These are phyloP conservation scores for Teinopalpus imperialis DNA, from an alignment of 2,888 invertebrate genomes.

Conservation along the genomic window DNA sequence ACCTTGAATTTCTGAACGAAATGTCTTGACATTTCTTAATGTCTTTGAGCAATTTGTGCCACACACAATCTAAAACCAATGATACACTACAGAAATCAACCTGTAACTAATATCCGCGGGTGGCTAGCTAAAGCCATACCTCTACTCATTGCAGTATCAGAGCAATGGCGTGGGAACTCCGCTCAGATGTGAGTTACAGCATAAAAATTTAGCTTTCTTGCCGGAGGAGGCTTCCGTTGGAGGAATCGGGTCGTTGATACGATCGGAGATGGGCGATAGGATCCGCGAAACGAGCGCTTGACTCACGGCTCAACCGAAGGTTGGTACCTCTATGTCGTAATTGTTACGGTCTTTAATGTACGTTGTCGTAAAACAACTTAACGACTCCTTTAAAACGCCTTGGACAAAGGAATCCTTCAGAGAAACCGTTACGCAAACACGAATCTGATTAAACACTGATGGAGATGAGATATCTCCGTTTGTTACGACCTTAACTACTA, in stretches of 20 bases:
- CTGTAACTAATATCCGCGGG: conserved; percentile 28
- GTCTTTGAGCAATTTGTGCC: too few species aligned
- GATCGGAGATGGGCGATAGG: conserved; percentile 66
- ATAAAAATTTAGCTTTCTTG: conserved; percentile 74
- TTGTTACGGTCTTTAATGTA: conserved; percentile 28
- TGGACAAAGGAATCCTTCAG: conserved; percentile 17
- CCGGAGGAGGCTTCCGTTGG: conserved; percentile 66
- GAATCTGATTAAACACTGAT: conserved; percentile 19
- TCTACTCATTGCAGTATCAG: conserved; percentile 35
- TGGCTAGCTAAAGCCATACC: conserved; percentile 28
- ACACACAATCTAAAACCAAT: conserved; percentile 15
- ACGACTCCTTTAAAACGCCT: conserved; percentile 29
- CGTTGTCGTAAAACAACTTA: conserved; percentile 27
- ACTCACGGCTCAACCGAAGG: conserved; percentile 45
- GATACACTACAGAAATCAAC: conserved; percentile 22
- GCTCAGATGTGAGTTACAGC: conserved; percentile 48
- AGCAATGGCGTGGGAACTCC: conserved; percentile 58
- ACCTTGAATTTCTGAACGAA: too few species aligned
- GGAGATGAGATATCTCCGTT: neutral
- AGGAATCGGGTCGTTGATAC: conserved; percentile 52
- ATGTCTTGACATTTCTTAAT: too few species aligned
- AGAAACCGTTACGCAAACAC: conserved; percentile 23
- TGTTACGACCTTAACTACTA: conserved; percentile 3
- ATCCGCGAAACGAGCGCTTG: conserved; percentile 54
- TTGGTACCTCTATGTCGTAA: conserved; percentile 28